These are phyloP conservation scores for Nemapogon koenigi DNA, from an alignment of 2,888 invertebrate species.

Conservation along the genomic window DNA sequence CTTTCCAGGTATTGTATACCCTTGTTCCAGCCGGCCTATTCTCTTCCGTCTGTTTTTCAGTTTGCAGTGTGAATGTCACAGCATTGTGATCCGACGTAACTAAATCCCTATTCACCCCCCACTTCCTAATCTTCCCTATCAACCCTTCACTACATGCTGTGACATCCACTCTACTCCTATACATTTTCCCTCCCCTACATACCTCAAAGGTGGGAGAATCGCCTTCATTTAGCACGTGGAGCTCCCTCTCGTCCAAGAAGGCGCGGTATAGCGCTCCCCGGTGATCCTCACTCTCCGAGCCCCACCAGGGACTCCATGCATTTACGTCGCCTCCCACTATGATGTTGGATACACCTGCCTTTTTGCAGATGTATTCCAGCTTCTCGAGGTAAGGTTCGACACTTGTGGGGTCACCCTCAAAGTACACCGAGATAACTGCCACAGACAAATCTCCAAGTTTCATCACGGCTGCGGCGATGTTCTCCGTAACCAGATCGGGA, in stretches of 20 bases:
- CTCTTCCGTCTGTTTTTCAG: conserved; percentile 9
- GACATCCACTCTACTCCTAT: conserved; percentile 2
- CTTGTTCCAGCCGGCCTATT: conserved; percentile 13
- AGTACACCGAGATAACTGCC: conserved; percentile 9
- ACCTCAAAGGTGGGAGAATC: conserved; percentile 1
- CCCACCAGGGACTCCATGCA: conserved; percentile 12
- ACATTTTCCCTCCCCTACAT: not conserved
- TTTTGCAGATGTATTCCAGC: not conserved
- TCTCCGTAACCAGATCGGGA: conserved; percentile 7
- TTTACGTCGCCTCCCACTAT: conserved; percentile 10
- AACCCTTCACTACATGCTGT: conserved; percentile 7
- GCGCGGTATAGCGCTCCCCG: conserved; percentile 4
- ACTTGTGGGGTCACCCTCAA: conserved; percentile 9
- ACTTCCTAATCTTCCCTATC: conserved; percentile 8
- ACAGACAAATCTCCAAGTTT: not conserved
- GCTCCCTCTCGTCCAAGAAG: conserved; percentile 1
- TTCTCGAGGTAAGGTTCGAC: conserved; percentile 2
- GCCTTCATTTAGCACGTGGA: conserved; percentile 8
- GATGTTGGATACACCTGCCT: not conserved
- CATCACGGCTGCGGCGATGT: conserved; percentile 7
- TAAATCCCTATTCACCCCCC: conserved; percentile 10
- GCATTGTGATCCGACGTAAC: conserved; percentile 15
- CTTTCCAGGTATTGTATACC: conserved; percentile 13
- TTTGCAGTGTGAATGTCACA: conserved; percentile 7
- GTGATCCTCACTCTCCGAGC: conserved; percentile 5